Percentiles rank a stretch among this genome's conserved stretches.
phyloP scores from a whole-genome alignment of 2,113 vertebrate species.

The Corythornis cristatus region DNA sequence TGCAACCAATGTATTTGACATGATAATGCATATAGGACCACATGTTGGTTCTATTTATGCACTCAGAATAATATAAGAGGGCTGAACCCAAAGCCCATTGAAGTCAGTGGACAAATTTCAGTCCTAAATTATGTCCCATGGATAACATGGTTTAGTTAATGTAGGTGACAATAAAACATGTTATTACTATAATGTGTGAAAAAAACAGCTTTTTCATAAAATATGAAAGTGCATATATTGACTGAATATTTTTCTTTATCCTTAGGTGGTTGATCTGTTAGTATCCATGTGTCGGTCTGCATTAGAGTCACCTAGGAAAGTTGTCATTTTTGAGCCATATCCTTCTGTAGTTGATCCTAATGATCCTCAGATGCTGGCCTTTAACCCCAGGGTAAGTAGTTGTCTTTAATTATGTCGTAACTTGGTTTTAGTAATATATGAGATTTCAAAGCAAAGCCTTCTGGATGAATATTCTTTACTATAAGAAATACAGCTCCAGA shows the following conservation, averaged over 20 bases:
- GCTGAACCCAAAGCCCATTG: neutral
- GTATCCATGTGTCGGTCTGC: conserved; percentile 93
- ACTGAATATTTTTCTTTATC: neutral
- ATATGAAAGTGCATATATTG: neutral
- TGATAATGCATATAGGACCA: neutral
- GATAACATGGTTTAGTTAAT: rapidly evolving
- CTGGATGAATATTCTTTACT: neutral
- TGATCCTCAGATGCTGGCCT: conserved; percentile 88
- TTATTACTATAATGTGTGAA: neutral
- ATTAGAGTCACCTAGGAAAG: conserved; percentile 89
- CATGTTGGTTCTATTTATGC: neutral
- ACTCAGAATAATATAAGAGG: neutral
- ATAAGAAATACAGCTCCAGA: neutral
- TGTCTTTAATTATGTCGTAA: neutral
- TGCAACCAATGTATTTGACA: neutral
- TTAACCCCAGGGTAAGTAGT: conserved; percentile 87
- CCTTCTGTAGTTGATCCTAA: conserved; percentile 92
- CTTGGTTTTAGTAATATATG: neutral
- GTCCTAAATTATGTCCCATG: neutral
- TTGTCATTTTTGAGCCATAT: conserved; percentile 93
- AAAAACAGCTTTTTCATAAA: neutral
- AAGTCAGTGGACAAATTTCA: neutral
- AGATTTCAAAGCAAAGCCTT: neutral
- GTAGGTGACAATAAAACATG: neutral
- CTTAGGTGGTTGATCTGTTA: conserved; percentile 88